Evolutionary conservation across 2,888 invertebrate genomes (phyloP), one percentile per base, ranked within the genome.

Genomic region (Brachycybe producta): DNA sequence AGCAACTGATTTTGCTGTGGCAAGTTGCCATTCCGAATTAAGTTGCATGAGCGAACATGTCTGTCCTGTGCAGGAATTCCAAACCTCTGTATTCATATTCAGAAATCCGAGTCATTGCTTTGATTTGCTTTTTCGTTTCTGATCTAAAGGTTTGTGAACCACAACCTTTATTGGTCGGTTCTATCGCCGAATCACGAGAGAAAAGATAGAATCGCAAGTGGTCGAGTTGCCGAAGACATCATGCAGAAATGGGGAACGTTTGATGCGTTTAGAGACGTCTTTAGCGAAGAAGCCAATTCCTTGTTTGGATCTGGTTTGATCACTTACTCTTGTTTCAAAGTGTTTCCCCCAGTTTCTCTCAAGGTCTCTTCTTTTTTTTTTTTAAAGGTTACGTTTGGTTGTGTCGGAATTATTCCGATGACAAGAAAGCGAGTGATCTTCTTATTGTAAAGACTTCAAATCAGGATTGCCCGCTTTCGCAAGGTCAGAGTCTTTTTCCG

Each of bases 301-400:
- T 47, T 63, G 19, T 62, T 63, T 58, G 64, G 64, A 24, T 63
- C 64, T 47, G 64, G 64, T 63, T 48, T 47, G 41, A 7, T 17
- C 15, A 15, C 11, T 11, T 38, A 36, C 3, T 3, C 19, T 39
- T 39, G 11, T n/a, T 13, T 40, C 24, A 21, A 23, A 35, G 38
- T 36, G n/a, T n/a, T n/a, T n/a, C n/a, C n/a, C n/a, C n/a, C n/a
- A n/a, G n/a, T n/a, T n/a, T n/a, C n/a, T n/a, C n/a, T n/a, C n/a
- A 15, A 15, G 7, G 1, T 42, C 7, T 21, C 19, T 44, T 7
- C n/a, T 8, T 7, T 23, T 21, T 34, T 2, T 46, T 42, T 21
- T 49, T 52, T 55, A 11, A 46, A 64, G 62, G 63, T 38, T 64
- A 62, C 56, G 63, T 62, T 2, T 64, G 63, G 63, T 52, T 64